phyloP scores from a whole-genome alignment of 2,888 invertebrate genomes.

The Tipula vernalis region DNA sequence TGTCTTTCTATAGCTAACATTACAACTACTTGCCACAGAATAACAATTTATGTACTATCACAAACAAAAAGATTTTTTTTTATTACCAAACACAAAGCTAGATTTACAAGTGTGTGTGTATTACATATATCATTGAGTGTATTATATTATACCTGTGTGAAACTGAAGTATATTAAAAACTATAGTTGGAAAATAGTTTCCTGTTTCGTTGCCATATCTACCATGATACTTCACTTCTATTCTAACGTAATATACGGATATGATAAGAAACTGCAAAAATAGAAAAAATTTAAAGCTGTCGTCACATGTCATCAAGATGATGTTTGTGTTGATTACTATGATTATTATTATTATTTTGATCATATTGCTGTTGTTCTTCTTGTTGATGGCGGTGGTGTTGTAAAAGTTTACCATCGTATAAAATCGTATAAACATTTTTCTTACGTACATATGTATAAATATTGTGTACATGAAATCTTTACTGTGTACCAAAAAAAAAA shows the following conservation, averaged over 20 bases:
- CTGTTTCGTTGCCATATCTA: not conserved
- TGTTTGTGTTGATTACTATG: constrained; percentile 4
- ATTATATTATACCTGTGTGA: too few relatives aligned
- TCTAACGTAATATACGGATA: not conserved
- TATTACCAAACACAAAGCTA: too few relatives aligned
- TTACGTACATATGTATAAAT: not conserved
- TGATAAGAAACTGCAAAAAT: not conserved
- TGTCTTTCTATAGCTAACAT: too few relatives aligned
- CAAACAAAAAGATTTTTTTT: too few relatives aligned
- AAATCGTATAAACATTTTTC: not conserved
- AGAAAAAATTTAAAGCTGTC: not conserved
- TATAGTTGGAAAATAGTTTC: not conserved
- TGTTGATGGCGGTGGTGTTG: not conserved
- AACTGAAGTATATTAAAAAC: not conserved
- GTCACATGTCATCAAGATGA: not conserved
- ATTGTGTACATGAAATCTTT: not conserved
- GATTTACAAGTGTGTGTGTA: too few relatives aligned
- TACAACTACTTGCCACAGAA: too few relatives aligned
- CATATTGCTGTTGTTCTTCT: not conserved
- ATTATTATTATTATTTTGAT: not conserved
- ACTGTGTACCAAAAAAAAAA: not conserved
- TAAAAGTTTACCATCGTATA: not conserved
- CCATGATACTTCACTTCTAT: not conserved
- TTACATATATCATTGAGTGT: too few relatives aligned
- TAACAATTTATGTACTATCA: too few relatives aligned